These are phyloP conservation scores for Capreolus pygargus DNA, from an alignment of 2,113 vertebrate genomes.

Conservation along the genomic window DNA sequence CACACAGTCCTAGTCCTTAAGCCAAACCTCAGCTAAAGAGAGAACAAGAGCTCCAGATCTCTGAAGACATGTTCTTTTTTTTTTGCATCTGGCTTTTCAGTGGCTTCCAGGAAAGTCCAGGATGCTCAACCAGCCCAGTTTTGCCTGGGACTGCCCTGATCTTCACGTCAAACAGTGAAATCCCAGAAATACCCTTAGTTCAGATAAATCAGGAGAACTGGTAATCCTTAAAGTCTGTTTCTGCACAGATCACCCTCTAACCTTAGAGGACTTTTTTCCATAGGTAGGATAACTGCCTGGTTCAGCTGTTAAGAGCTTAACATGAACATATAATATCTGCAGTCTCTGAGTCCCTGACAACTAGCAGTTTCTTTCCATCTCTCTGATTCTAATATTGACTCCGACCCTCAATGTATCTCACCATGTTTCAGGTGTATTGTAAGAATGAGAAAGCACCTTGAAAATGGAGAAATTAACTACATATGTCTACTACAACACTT, in stretches of 20 bases:
- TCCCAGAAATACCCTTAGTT: not conserved
- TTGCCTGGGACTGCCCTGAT: not conserved
- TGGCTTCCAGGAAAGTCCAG: not conserved
- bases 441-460: not conserved
- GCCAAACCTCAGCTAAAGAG: not conserved
- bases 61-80: not conserved
- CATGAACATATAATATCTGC: not conserved
- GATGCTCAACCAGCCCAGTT: not conserved
- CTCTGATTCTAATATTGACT: not conserved
- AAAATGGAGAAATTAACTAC: not conserved
- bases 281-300: not conserved
- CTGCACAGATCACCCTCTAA: not conserved
- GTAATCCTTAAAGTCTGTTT: not conserved
- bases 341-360: not conserved
- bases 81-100: not conserved
- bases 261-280: not conserved
- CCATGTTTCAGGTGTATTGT: not conserved
- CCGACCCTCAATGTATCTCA: not conserved
- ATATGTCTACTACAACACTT: not conserved
- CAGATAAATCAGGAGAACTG: not conserved
- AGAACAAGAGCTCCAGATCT: not conserved
- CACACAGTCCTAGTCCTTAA: not conserved
- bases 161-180: not conserved
- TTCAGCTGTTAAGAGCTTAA: not conserved
- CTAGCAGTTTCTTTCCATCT: not conserved